Evolutionary conservation across 2,113 vertebrate genomes (phyloP).

Genomic region (Craseonycteris thonglongyai): DNA sequence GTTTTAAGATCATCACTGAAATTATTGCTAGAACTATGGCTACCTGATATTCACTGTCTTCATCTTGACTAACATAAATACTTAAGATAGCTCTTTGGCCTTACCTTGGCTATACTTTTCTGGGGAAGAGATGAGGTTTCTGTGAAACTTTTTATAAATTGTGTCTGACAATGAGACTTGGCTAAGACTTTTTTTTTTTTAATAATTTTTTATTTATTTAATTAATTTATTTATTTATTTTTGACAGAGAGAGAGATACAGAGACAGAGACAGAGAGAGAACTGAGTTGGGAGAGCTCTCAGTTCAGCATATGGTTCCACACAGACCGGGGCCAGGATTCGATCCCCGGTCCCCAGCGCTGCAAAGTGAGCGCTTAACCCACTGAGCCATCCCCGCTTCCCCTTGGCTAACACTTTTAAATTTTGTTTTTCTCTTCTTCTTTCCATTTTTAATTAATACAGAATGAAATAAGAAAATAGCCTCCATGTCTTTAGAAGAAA

Average conservation of each 20-base stretch:
- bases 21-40: background rate
- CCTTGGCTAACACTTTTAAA: background rate
- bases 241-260: no score
- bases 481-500: no score
- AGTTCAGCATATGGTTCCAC: no score
- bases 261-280: no score
- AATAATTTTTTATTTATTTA: no score
- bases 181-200: background rate
- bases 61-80: background rate
- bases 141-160: background rate
- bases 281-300: no score
- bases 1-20: slow-evolving; percentile 16
- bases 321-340: no score
- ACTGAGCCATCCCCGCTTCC: no score
- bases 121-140: background rate
- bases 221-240: no score
- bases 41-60: background rate
- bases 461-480: no score
- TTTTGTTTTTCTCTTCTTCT: background rate
- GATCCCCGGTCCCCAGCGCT: no score
- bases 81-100: background rate
- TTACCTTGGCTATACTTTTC: background rate
- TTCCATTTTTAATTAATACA: background rate
- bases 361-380: no score
- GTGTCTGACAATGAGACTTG: background rate